These are phyloP conservation scores for Drosophila rufa DNA, from an alignment of 1,140 invertebrate genomes.

Conservation along the genomic window DNA sequence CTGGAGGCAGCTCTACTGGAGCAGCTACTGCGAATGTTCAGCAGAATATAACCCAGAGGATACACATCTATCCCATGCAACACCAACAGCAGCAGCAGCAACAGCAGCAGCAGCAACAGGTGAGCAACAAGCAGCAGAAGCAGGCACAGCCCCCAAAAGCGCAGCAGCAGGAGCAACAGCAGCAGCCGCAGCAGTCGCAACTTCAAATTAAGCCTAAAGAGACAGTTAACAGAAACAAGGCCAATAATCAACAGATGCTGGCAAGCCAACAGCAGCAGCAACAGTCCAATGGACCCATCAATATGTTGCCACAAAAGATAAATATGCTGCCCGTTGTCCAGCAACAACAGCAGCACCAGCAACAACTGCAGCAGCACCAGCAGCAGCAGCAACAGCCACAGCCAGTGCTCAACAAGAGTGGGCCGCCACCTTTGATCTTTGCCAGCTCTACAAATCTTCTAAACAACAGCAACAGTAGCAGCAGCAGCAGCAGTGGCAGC, in stretches of 20 bases:
- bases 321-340: slow-evolving; percentile 47
- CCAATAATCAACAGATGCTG: slow-evolving; percentile 29
- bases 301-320: slow-evolving; percentile 50
- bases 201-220: slow-evolving; percentile 50
- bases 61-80: slow-evolving; percentile 84
- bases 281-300: slow-evolving; percentile 33
- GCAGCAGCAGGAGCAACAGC: slow-evolving; percentile 14
- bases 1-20: slow-evolving; percentile 2
- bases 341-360: slow-evolving; percentile 53
- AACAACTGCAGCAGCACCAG: slow-evolving; percentile 32
- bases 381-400: slow-evolving; percentile 32
- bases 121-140: slow-evolving; percentile 31
- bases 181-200: slow-evolving; percentile 35
- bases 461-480: slow-evolving; percentile 42
- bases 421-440: slow-evolving; percentile 67
- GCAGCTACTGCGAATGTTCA: slow-evolving; percentile 36
- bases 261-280: slow-evolving; percentile 37
- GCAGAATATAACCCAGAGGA: slow-evolving; percentile 71
- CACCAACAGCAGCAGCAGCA: slow-evolving; percentile 69
- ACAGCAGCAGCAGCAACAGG: slow-evolving; percentile 62
- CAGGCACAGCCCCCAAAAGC: slow-evolving; percentile 16
- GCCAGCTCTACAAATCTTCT: slow-evolving; percentile 66
- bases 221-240: slow-evolving; percentile 33
- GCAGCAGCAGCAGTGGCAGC: slow-evolving; percentile 26
- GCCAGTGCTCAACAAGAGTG: slow-evolving; percentile 46